A percentile compares a stretch with the other conserved stretches of the same genome.
Conservation (phyloP, 23 tunicate genomes). For the Halocynthia aurantium region DNA sequence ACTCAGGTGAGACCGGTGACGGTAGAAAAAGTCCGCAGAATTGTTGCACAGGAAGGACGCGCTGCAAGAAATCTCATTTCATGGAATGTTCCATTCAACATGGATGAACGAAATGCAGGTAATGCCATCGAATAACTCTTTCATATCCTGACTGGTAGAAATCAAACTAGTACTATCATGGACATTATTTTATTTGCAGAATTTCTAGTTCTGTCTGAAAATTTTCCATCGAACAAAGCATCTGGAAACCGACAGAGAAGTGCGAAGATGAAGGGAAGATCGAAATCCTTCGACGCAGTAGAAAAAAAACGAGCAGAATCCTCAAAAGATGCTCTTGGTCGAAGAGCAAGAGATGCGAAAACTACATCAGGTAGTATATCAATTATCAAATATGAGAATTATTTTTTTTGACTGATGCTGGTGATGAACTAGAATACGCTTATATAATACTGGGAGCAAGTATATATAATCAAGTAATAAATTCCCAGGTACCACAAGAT, state of each 20-base stretch:
- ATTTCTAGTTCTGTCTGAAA: too few species aligned
- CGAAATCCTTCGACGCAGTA: not conserved
- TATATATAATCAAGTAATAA: not conserved
- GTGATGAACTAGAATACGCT: not conserved
- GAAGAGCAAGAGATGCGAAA: too few species aligned
- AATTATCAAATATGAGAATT: too few species aligned
- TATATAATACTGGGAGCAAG: not conserved
- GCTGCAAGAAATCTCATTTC: constrained; percentile 86
- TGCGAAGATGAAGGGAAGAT: not conserved
- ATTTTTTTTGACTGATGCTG: not conserved
- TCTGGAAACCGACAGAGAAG: too few species aligned
- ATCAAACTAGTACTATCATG: too few species aligned
- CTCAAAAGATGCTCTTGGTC: too few species aligned
- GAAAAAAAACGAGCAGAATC: too few species aligned
- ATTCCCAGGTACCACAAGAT: constrained; percentile 9
- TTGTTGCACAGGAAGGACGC: constrained; percentile 89
- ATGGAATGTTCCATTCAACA: constrained; percentile 87
- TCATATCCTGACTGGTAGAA: too few species aligned
- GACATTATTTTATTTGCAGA: too few species aligned
- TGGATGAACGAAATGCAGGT: constrained; percentile 12
- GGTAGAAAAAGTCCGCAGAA: constrained; percentile 74
- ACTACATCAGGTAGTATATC: too few species aligned
- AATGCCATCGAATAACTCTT: not conserved
- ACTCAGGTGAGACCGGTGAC: constrained; percentile 46
- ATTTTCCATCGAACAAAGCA: too few species aligned